phyloP scores from a whole-genome alignment of 1,140 invertebrate species.

The Linepithema humile region DNA sequence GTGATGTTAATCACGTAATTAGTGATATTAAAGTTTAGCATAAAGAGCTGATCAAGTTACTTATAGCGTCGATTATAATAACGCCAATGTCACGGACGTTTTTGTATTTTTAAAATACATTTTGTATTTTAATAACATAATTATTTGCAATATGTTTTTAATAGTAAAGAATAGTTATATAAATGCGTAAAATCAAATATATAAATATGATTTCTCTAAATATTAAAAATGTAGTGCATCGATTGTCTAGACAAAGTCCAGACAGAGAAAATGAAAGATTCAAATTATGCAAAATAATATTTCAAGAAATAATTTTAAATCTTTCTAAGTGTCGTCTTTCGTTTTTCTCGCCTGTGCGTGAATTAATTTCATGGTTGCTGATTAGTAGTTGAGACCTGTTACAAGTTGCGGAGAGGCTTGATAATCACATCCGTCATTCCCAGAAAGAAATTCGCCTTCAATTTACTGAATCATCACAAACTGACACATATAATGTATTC shows the following conservation, averaged over 20 bases:
- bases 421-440: constrained; percentile 5
- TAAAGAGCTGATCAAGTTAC: neutral
- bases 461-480: constrained; percentile 1
- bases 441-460: constrained; percentile 5
- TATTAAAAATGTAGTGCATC: neutral
- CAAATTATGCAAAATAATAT: neutral
- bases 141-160: neutral
- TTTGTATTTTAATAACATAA: neutral
- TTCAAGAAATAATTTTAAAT: neutral
- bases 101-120: neutral
- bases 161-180: neutral
- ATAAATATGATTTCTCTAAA: neutral
- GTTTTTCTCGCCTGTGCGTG: neutral
- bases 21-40: neutral
- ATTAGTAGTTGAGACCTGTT: neutral
- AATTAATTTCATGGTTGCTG: neutral
- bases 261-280: neutral
- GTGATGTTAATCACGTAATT: neutral
- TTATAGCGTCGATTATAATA: neutral
- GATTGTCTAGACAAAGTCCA: neutral
- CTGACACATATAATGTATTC: neutral
- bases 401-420: neutral
- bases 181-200: no score
- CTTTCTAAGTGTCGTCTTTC: neutral
- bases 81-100: no score